Percentiles rank a stretch among this genome's conserved stretches.
Conservation (phyloP, 2,888 invertebrate species). For the Platycheirus albimanus region DNA sequence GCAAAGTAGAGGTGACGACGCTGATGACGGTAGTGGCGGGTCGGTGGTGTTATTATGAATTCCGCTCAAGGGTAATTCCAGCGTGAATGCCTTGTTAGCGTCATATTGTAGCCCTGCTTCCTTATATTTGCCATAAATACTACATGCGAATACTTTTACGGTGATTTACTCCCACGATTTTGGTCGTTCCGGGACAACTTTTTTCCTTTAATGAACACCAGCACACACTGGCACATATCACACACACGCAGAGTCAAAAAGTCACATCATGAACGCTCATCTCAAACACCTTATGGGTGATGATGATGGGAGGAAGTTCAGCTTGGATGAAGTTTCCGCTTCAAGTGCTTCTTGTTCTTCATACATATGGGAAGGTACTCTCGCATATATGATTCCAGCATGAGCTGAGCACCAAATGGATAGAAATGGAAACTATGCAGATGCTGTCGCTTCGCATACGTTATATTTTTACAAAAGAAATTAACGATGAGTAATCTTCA, state of each 20-base stretch:
- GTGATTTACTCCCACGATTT: conserved; percentile 71
- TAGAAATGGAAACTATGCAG: conserved; percentile 39
- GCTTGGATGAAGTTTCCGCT: conserved; percentile 59
- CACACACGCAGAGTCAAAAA: too few species aligned
- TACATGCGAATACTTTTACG: conserved; percentile 63
- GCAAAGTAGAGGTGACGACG: conserved; percentile 10
- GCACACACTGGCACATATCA: conserved; percentile 11
- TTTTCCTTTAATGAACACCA: conserved; percentile 62
- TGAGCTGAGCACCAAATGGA: conserved; percentile 43
- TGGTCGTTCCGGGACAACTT: conserved; percentile 47
- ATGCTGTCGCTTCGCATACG: conserved; percentile 30
- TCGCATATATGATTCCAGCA: too few species aligned
- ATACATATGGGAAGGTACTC: too few species aligned
- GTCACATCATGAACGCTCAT: neutral
- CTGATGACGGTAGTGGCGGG: too few species aligned
- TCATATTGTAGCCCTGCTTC: conserved; percentile 53
- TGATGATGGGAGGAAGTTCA: conserved; percentile 50
- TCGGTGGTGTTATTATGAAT: conserved; percentile 53
- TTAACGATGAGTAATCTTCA: conserved; percentile 42
- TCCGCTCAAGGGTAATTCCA: conserved; percentile 63
- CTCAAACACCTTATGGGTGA: conserved; percentile 19
- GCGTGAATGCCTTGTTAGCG: conserved; percentile 70
- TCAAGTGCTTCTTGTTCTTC: conserved; percentile 24
- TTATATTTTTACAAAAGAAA: conserved; percentile 52
- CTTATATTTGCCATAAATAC: conserved; percentile 43